Evolutionary conservation across 2,797 vertebrate species (phyloP).

Genomic region (Luscinia luscinia): DNA sequence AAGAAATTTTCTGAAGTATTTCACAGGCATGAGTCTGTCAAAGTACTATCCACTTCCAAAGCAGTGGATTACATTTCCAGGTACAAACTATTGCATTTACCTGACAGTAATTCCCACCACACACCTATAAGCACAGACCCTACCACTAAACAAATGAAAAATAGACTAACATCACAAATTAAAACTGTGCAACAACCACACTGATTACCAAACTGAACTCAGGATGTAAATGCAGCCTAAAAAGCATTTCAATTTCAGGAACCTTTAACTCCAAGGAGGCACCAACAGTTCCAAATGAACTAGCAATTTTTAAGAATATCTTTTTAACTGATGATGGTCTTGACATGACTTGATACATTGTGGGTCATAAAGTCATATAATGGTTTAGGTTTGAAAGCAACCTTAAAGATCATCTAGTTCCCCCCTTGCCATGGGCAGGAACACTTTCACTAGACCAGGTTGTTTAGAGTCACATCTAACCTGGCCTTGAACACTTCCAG

Average conservation of each 20-base stretch:
- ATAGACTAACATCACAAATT: neutral
- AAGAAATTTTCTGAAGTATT: neutral
- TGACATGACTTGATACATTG: neutral
- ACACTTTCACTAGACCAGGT: neutral
- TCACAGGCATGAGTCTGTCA: neutral
- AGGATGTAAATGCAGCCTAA: neutral
- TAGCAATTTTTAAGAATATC: neutral
- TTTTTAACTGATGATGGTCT: neutral
- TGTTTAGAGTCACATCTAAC: neutral
- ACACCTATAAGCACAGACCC: accelerated
- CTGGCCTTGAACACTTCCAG: neutral
- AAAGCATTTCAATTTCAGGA: neutral
- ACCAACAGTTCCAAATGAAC: neutral
- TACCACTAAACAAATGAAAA: neutral
- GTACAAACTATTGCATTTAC: neutral
- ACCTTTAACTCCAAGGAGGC: neutral
- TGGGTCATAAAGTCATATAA: neutral
- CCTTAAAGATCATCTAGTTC: neutral
- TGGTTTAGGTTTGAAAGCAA: neutral
- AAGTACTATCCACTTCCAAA: neutral
- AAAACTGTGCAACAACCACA: neutral
- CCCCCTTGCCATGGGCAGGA: neutral
- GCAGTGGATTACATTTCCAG: neutral
- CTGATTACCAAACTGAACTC: neutral
- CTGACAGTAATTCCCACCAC: neutral